Evolutionary conservation across 1,140 invertebrate genomes (phyloP).

Genomic region (Monomorium pharaonis): DNA sequence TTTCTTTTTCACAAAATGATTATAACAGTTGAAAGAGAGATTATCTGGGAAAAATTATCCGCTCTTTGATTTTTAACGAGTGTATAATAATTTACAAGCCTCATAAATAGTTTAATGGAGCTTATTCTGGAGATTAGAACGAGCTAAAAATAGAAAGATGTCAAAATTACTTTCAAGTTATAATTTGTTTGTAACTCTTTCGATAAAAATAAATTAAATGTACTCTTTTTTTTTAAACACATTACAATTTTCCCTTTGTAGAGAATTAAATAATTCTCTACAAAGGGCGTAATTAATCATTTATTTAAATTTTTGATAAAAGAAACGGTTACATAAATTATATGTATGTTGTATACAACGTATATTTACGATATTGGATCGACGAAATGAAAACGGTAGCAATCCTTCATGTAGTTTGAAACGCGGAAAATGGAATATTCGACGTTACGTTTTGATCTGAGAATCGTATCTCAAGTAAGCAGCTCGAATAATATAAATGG

Average conservation of each 20-base stretch:
- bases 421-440: not conserved
- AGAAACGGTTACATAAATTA: not conserved
- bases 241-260: too few relatives aligned
- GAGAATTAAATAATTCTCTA: too few relatives aligned
- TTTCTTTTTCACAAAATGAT: too few relatives aligned
- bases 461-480: not conserved
- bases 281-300: not conserved
- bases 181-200: too few relatives aligned
- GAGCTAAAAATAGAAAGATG: not conserved
- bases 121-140: not conserved
- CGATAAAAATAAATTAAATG: too few relatives aligned
- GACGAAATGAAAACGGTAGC: not conserved
- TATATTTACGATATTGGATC: not conserved
- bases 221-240: too few relatives aligned
- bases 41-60: too few relatives aligned
- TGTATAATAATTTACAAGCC: not conserved
- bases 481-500: not conserved
- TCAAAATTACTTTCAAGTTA: not conserved
- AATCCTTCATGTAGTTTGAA: not conserved
- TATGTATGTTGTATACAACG: too few relatives aligned
- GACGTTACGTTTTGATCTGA: not conserved
- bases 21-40: too few relatives aligned
- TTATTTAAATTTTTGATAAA: not conserved
- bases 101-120: not conserved
- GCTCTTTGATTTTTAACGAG: not conserved